Base-by-base conservation (phyloP, 1,140 invertebrate genomes). In the Penaeus chinensis region DNA sequence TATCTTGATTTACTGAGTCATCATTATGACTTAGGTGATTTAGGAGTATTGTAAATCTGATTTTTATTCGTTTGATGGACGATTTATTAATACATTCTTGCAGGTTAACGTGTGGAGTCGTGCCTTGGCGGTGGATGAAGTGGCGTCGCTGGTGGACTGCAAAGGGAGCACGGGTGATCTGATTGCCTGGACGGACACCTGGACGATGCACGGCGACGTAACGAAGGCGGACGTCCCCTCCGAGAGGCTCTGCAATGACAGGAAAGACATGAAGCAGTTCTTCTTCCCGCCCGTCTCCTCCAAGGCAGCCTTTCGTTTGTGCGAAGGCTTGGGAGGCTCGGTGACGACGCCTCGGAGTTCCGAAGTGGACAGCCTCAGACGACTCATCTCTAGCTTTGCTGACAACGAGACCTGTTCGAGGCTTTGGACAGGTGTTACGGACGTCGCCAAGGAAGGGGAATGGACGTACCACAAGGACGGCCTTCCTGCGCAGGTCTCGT, bases 71-170 rank as follows among this genome's bases (percentile, higher is more conserved):
- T 54, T 16, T 54, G 54, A 54, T 8, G 54, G 8, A 2, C n/a
- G 76, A 42, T 42, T 32, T 13, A 22, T 32, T 2, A n/a, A 8
- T 22, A 7, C 8, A 32, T 74, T n/a, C 32, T 82, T 83, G 20
- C 84, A 89, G 89, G 85, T 89, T 2, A 89, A 89, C 85, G 80
- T 89, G 47, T 89, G 89, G 89, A 89, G 84, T 60, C 82, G 85
- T 22, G 79, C 77, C 11, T 61, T 89, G 22, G 65, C 85, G 10
- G 24, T 63, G 4, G 71, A 82, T 16, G 89, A 89, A 24, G 84
- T 89, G 61, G 74, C 27, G 24, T 78, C 82, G 24, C 37, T 84
- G 54, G 65, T 85, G 3, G 63, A 80, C 54, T 89, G 89, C 69
- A 47, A 22, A 1, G 22, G 20, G 7, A 71, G 60, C 74, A 13